phyloP scores from a whole-genome alignment of 2,888 invertebrate species.

The Dasysyrphus tricinctus region DNA sequence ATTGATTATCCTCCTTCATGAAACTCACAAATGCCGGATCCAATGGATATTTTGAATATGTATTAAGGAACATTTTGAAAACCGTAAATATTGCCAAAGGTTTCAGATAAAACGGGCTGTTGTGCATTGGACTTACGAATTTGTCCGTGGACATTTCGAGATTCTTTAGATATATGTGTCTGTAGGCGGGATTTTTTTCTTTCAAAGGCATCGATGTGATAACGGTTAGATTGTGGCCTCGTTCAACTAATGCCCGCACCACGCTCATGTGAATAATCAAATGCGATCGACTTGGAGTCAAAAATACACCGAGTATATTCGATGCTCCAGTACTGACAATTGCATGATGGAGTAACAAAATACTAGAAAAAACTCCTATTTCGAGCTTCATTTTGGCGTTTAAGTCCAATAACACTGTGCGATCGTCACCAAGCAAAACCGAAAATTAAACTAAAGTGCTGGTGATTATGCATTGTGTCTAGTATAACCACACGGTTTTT shows the following conservation, averaged over 20 bases:
- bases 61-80: background rate
- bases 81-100: slow-evolving; percentile 6
- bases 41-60: slow-evolving; percentile 46
- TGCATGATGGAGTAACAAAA: background rate
- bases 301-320: slow-evolving; percentile 81
- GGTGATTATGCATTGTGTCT: background rate
- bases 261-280: slow-evolving; percentile 81
- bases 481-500: background rate
- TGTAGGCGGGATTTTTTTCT: slow-evolving; percentile 79
- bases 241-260: slow-evolving; percentile 80
- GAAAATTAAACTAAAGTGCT: background rate
- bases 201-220: slow-evolving; percentile 78
- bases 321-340: slow-evolving; percentile 65
- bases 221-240: slow-evolving; percentile 82
- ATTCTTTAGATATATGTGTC: slow-evolving; percentile 78
- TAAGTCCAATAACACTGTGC: background rate
- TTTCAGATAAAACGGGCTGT: background rate
- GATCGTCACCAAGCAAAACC: background rate
- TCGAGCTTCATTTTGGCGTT: background rate
- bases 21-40: slow-evolving; percentile 75
- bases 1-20: slow-evolving; percentile 76
- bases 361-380: background rate
- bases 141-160: slow-evolving; percentile 25
- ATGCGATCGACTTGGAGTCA: slow-evolving; percentile 81
- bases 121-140: slow-evolving; percentile 14